A percentile compares a stretch with the other conserved stretches of the same genome.
phyloP scores from a whole-genome alignment of 2,113 vertebrate species.

The Vimba vimba region DNA sequence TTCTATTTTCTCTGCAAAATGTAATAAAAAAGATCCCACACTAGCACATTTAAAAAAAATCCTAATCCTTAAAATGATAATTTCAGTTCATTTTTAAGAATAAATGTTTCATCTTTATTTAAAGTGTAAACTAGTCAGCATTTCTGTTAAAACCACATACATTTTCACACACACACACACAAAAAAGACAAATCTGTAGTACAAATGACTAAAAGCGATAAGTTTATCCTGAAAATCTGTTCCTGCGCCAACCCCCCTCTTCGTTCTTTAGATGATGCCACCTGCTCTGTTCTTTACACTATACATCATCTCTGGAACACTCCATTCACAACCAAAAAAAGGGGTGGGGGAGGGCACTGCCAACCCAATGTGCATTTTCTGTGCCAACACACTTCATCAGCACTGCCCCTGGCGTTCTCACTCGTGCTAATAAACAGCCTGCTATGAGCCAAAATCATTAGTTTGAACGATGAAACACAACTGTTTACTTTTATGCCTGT shows the following conservation, averaged over 20 bases:
- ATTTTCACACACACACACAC: not conserved
- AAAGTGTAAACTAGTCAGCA: not conserved
- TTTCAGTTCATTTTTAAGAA: not conserved
- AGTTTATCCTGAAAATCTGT: slow-evolving; percentile 4
- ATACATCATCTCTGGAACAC: slow-evolving; percentile 43
- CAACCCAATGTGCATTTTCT: slow-evolving; percentile 48
- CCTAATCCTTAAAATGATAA: not conserved
- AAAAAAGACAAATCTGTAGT: not conserved
- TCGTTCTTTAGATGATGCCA: slow-evolving; percentile 30
- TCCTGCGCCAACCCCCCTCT: not conserved
- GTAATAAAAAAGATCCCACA: not conserved
- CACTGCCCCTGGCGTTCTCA: slow-evolving; percentile 33
- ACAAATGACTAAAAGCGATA: not conserved
- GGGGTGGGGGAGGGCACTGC: slow-evolving; percentile 37
- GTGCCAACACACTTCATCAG: slow-evolving; percentile 50
- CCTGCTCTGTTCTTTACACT: slow-evolving; percentile 47
- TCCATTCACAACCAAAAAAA: slow-evolving; percentile 46
- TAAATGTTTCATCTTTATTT: not conserved
- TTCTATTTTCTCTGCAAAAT: not conserved
- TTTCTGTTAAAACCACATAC: not conserved
- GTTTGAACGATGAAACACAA: slow-evolving; percentile 35
- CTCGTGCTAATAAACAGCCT: slow-evolving; percentile 38
- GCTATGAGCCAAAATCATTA: slow-evolving; percentile 44
- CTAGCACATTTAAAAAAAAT: not conserved
- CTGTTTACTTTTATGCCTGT: slow-evolving; percentile 29